Evolutionary conservation across 2,113 vertebrate genomes (phyloP).

Genomic region (Budorcas taxicolor): DNA sequence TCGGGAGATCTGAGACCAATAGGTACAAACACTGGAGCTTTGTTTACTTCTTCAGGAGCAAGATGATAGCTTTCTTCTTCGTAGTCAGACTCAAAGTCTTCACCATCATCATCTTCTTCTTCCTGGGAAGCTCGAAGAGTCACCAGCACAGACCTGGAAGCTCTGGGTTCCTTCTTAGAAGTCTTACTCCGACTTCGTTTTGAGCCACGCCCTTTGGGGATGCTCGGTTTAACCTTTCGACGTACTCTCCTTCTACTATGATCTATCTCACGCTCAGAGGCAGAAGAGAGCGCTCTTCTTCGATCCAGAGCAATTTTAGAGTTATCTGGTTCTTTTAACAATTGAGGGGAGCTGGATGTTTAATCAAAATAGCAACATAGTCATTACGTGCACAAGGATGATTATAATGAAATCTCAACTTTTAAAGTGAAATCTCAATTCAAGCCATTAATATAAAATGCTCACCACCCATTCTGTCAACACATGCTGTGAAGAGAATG

Average conservation of each 20-base stretch:
- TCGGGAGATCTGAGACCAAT: conserved; percentile 85
- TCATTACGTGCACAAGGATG: background rate
- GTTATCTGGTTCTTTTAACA: conserved; percentile 47
- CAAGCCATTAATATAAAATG: conserved; percentile 43
- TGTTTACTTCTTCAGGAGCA: conserved; percentile 83
- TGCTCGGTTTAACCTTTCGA: conserved; percentile 72
- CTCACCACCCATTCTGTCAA: background rate
- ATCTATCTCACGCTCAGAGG: conserved; percentile 64
- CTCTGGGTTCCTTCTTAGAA: conserved; percentile 70
- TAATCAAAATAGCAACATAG: conserved; percentile 59
- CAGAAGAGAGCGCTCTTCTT: conserved; percentile 48
- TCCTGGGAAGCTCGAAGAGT: conserved; percentile 86
- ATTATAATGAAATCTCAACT: conserved; percentile 27
- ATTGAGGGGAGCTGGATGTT: conserved; percentile 59
- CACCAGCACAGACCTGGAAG: conserved; percentile 82
- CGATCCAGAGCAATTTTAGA: conserved; percentile 73
- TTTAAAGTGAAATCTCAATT: conserved; percentile 15
- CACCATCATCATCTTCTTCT: conserved; percentile 80
- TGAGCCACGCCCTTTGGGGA: conserved; percentile 67
- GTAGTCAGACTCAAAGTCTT: conserved; percentile 80
- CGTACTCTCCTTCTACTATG: conserved; percentile 53
- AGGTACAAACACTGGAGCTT: conserved; percentile 88
- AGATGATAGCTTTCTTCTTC: conserved; percentile 75
- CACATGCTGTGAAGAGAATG: background rate
- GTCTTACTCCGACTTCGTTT: conserved; percentile 70